These are phyloP conservation scores for Drosophila takahashii DNA, from an alignment of 1,140 invertebrate genomes.

Conservation along the genomic window DNA sequence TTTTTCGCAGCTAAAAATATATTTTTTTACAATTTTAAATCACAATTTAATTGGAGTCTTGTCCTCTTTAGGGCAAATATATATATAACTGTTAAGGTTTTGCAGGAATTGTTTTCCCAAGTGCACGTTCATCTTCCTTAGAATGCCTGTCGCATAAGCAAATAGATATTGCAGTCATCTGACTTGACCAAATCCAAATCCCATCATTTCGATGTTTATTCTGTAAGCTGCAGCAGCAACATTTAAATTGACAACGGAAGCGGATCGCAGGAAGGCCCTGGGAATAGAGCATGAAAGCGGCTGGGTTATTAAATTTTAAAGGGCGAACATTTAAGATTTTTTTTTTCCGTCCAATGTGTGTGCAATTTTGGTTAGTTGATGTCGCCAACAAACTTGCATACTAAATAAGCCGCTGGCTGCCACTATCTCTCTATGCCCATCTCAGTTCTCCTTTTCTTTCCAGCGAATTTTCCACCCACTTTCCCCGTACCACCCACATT, in stretches of 20 bases:
- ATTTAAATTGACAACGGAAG: conserved; percentile 45
- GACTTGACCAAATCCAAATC: conserved; percentile 53
- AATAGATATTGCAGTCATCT: conserved; percentile 50
- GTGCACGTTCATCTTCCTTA: not conserved
- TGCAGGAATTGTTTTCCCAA: not conserved
- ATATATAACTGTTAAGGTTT: too few relatives aligned
- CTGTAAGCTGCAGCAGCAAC: conserved; percentile 32
- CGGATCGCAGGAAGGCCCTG: conserved; percentile 1
- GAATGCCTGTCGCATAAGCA: conserved; percentile 47
- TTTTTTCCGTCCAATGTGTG: conserved; percentile 27
- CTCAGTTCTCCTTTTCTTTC: not conserved
- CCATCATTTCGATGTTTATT: conserved; percentile 53
- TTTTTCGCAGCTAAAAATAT: too few relatives aligned
- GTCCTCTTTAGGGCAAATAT: not conserved
- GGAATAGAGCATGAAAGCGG: not conserved
- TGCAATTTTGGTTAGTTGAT: conserved; percentile 67
- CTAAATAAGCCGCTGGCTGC: conserved; percentile 72
- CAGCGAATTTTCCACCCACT: not conserved
- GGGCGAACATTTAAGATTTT: conserved; percentile 23
- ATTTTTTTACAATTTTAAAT: too few relatives aligned
- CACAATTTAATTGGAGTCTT: too few relatives aligned
- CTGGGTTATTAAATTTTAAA: conserved; percentile 35
- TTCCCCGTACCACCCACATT: not conserved
- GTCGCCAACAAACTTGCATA: conserved; percentile 76
- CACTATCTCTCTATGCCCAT: conserved; percentile 43